Percentiles rank a stretch among this genome's conserved stretches.
Conservation (phyloP, 2,888 invertebrate genomes). For the Dicranocentrus wangi region DNA sequence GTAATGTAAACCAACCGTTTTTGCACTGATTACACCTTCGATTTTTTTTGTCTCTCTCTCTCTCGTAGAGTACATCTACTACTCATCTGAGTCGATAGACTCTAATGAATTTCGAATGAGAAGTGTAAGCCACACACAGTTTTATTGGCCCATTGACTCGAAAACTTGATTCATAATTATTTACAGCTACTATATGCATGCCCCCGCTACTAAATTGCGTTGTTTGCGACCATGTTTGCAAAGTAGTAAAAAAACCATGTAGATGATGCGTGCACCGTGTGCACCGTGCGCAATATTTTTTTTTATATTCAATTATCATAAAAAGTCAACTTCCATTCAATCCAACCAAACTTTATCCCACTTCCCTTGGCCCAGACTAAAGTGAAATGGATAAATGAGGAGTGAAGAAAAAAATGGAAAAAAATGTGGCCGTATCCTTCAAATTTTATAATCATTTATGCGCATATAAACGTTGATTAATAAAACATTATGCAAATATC, state of each 20-base stretch:
- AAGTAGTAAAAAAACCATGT: neutral
- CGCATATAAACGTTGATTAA: slow-evolving; percentile 70
- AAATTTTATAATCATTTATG: slow-evolving; percentile 63
- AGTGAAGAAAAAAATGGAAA: too few relatives aligned
- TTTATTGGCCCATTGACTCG: slow-evolving; percentile 62
- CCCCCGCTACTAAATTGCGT: slow-evolving; percentile 10
- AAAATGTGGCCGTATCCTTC: slow-evolving; percentile 6
- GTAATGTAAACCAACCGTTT: too few relatives aligned
- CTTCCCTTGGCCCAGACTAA: slow-evolving; percentile 36
- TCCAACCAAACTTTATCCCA: slow-evolving; percentile 13
- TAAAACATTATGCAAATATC: slow-evolving; percentile 71
- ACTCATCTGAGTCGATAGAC: neutral
- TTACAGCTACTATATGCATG: slow-evolving; percentile 11
- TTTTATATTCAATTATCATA: slow-evolving; percentile 28
- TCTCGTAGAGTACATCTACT: slow-evolving; percentile 10
- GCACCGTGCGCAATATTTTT: neutral
- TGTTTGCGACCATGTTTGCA: neutral
- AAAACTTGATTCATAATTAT: slow-evolving; percentile 53
- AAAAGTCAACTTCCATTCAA: slow-evolving; percentile 23
- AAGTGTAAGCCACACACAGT: slow-evolving; percentile 54
- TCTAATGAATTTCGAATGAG: neutral
- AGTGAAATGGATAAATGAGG: neutral
- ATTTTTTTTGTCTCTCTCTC: slow-evolving; percentile 5
- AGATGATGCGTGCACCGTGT: too few relatives aligned
- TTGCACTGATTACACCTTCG: slow-evolving; percentile 20